Conservation (phyloP, 2,113 vertebrate genomes). For the Petrocephalus zakoni region DNA sequence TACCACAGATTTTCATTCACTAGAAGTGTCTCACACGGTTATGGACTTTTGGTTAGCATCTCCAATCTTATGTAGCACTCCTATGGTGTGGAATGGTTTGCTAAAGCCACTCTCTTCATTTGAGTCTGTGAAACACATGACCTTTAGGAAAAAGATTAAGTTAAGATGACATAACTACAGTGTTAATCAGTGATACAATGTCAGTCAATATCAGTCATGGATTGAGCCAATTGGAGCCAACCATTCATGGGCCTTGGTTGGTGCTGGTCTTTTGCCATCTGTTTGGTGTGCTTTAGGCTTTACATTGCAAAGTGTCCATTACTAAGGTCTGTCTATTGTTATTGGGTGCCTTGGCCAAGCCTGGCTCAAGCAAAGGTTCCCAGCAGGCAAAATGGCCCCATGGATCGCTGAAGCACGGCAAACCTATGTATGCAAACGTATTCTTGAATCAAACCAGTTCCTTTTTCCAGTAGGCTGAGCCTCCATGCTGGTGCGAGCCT, state of each 20-base stretch:
- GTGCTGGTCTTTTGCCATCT: background rate
- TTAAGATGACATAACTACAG: background rate
- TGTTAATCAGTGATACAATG: background rate
- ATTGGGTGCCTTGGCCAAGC: background rate
- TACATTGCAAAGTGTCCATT: background rate
- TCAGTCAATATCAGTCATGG: no score
- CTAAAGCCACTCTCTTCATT: background rate
- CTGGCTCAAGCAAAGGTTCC: background rate
- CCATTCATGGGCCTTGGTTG: background rate
- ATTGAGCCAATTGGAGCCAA: background rate
- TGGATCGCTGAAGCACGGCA: background rate
- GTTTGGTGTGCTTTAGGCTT: background rate
- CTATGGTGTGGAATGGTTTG: background rate
- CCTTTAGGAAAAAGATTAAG: background rate
- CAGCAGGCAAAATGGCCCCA: background rate
- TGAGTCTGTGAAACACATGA: background rate
- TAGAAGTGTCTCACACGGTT: background rate
- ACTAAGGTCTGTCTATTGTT: background rate
- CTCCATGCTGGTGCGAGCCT: background rate
- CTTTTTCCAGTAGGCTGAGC: background rate
- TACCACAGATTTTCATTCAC: background rate
- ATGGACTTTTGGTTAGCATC: background rate
- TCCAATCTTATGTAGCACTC: background rate
- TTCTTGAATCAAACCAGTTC: background rate
- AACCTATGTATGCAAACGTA: no score